A percentile compares a stretch with the other conserved stretches of the same genome.
phyloP scores from a whole-genome alignment of 2,888 invertebrate genomes.

The Ceraclea dissimilis region DNA sequence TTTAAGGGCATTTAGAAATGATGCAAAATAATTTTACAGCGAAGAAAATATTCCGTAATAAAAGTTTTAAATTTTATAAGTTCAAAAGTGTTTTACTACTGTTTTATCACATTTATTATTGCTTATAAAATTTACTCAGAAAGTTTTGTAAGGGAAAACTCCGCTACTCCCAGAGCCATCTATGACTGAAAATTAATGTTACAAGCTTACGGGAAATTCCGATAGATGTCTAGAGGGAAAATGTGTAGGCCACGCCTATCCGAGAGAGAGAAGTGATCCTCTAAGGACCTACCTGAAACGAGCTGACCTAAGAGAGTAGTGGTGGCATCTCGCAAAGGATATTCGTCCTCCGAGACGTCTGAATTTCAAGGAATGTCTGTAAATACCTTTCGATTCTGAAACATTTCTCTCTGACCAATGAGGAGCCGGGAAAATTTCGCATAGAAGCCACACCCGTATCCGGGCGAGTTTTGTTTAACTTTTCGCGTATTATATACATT shows the following conservation, averaged over 20 bases:
- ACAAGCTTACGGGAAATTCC: constrained; percentile 2
- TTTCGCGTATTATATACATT: constrained; percentile 7
- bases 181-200: constrained; percentile 9
- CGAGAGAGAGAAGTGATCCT: constrained; percentile 20
- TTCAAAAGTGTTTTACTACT: not conserved
- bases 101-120: not conserved
- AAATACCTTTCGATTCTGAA: constrained; percentile 37
- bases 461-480: constrained; percentile 22
- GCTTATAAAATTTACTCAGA: not conserved
- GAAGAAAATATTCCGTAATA: not conserved
- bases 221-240: constrained; percentile 11
- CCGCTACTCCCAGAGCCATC: constrained; percentile 7
- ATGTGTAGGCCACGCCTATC: constrained; percentile 21
- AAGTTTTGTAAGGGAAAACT: not conserved
- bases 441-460: constrained; percentile 24
- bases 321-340: constrained; percentile 14
- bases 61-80: not conserved
- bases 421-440: constrained; percentile 33
- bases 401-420: constrained; percentile 39
- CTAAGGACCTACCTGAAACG: constrained; percentile 24
- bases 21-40: not conserved
- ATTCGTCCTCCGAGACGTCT: constrained; percentile 20
- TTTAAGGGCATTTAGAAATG: too few species aligned
- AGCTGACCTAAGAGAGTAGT: constrained; percentile 13
- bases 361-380: constrained; percentile 16